phyloP scores from a whole-genome alignment of 2,113 vertebrate species.

The Etheostoma spectabile region DNA sequence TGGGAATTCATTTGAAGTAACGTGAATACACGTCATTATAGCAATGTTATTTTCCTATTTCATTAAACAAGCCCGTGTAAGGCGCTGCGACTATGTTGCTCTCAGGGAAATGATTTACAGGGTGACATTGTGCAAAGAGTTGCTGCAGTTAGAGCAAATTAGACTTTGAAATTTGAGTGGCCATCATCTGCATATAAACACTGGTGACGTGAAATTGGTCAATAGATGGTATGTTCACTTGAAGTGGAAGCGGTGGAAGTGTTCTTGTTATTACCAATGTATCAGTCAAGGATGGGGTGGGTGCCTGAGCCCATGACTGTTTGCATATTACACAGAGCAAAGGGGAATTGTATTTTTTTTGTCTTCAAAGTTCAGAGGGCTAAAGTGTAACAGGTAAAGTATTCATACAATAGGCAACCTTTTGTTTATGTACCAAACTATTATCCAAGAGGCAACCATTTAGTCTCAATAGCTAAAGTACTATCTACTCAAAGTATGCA shows the following conservation, averaged over 20 bases:
- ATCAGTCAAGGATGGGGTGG: background rate
- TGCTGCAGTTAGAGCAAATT: conserved; percentile 36
- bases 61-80: conserved; percentile 40
- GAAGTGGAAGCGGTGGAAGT: background rate
- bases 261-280: background rate
- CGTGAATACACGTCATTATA: conserved; percentile 38
- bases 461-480: no score
- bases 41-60: conserved; percentile 56
- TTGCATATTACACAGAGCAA: background rate
- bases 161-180: conserved; percentile 30
- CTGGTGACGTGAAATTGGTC: conserved; percentile 20
- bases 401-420: no score
- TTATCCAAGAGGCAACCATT: background rate
- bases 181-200: conserved; percentile 19
- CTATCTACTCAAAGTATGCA: no score
- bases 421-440: background rate
- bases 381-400: background rate
- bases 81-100: conserved; percentile 48
- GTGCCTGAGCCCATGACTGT: no score
- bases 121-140: conserved; percentile 1
- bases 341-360: background rate
- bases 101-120: conserved; percentile 52
- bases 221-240: conserved; percentile 11
- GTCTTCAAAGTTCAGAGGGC: background rate
- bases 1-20: conserved; percentile 14